Percentiles rank a stretch among this genome's conserved stretches.
phyloP scores from a whole-genome alignment of 1,140 invertebrate genomes.

The Pseudobourletiella spinata region DNA sequence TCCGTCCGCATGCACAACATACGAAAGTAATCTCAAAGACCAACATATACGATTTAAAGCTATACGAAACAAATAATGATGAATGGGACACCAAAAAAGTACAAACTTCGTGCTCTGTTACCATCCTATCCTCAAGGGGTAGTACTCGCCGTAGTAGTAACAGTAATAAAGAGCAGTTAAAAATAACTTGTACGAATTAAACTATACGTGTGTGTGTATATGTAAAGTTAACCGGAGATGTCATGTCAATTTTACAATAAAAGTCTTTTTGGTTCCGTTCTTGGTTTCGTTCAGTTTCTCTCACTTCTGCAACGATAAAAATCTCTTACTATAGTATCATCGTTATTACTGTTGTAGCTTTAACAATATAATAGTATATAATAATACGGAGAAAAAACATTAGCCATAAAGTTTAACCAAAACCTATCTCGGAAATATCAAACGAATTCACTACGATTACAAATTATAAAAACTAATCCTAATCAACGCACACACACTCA shows the following conservation, averaged over 20 bases:
- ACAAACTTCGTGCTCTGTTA: too few species aligned
- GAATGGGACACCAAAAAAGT: too few species aligned
- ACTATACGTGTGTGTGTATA: too few species aligned
- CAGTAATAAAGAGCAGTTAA: too few species aligned
- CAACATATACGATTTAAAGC: too few species aligned
- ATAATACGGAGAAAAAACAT: neutral
- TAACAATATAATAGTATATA: neutral
- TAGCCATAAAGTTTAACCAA: neutral
- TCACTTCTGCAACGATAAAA: neutral
- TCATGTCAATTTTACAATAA: slow-evolving; percentile 12
- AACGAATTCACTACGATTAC: neutral
- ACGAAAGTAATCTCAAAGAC: too few species aligned
- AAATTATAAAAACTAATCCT: neutral
- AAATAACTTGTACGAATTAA: too few species aligned
- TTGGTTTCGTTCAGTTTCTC: slow-evolving; percentile 15
- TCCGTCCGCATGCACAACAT: too few species aligned
- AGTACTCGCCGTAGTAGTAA: too few species aligned
- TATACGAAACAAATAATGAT: too few species aligned
- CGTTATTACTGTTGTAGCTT: neutral
- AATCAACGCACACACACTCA: too few species aligned
- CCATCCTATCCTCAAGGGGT: too few species aligned
- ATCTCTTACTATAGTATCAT: neutral
- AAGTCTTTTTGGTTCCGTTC: slow-evolving; percentile 26
- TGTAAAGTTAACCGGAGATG: slow-evolving; percentile 2
- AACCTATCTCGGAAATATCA: neutral